Evolutionary conservation across 2,888 invertebrate species (phyloP), one percentile per base, ranked within the genome.

Genomic region (Griposia aprilina): DNA sequence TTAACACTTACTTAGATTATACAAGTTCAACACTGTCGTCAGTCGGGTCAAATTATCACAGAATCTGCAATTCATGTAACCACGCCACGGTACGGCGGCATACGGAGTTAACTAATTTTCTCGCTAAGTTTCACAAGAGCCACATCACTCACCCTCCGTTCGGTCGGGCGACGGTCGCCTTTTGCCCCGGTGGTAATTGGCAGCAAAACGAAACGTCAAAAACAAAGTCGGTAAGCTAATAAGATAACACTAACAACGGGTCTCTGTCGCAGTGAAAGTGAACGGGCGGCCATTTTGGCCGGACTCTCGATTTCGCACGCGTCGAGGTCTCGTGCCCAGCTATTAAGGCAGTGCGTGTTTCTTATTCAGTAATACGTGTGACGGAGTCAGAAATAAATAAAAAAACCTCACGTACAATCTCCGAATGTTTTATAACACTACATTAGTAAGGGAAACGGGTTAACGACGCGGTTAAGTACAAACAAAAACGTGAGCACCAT

Each of bases 281-380:
- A 93, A 91, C 90, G 93, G 90, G 85, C 87, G 76, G 89, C 85
- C 86, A 87, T 85, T 89, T 88, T 86, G 88, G 91, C 88, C 90
- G 80, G 90, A 93, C 93, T 93, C 93, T 93, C 93, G 93, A 94
- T 95, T 94, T 95, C 93, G 93, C 93, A 93, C 89, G 90, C 86
- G 89, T 88, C 92, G 92, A 92, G 92, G 92, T 91, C 91, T 88
- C 88, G 84, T 88, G 88, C 82, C 68, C 84, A 70, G 70, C 87
- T 86, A 85, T 89, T 88, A 90, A 89, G 90, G 85, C 88, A 89
- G 75, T 82, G 89, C 89, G 86, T 85, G 87, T 85, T 83, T 78
- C 81, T 85, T 81, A 81, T 89, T 83, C 70, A 78, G 87, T 82
- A 80, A 87, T 76, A 66, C 81, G 78, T 83, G 77, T 81, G 82